Percentiles rank a stretch among this genome's conserved stretches.
Evolutionary conservation across 2,113 vertebrate species (phyloP).

Genomic region (Sceloporus tristichus): DNA sequence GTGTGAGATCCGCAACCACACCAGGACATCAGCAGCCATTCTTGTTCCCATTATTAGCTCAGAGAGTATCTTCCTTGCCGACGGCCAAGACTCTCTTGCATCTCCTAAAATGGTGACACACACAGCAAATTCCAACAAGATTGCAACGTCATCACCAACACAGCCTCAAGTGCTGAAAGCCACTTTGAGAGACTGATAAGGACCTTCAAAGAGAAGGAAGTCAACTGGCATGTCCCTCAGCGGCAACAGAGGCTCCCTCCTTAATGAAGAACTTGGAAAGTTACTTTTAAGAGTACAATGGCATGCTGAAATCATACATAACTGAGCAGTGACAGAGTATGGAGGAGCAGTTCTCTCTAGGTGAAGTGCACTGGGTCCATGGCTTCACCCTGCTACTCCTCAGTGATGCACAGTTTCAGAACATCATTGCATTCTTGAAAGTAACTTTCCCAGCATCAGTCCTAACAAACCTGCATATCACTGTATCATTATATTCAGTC

Average conservation of each 20-base stretch:
- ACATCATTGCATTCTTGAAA: neutral
- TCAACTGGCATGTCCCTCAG: neutral
- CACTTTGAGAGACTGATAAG: conserved; percentile 19
- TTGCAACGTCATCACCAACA: neutral
- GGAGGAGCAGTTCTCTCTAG: too few relatives aligned
- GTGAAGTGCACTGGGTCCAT: too few relatives aligned
- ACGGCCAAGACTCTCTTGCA: neutral
- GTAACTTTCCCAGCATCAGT: too few relatives aligned
- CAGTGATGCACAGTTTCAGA: too few relatives aligned
- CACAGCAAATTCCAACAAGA: conserved; percentile 6
- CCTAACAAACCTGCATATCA: too few relatives aligned
- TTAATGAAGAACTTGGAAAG: too few relatives aligned
- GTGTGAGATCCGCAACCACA: neutral
- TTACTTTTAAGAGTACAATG: too few relatives aligned
- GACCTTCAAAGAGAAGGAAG: neutral
- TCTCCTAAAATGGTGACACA: conserved; percentile 28
- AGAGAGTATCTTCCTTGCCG: neutral
- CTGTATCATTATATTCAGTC: too few relatives aligned
- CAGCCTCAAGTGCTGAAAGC: conserved; percentile 11
- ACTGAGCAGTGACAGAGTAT: too few relatives aligned
- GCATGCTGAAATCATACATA: too few relatives aligned
- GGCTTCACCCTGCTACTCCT: too few relatives aligned
- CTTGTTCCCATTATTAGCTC: neutral
- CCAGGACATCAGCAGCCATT: neutral
- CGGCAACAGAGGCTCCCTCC: neutral